A percentile compares a stretch with the other conserved stretches of the same genome.
Conservation (phyloP, 2,113 vertebrate species). For the Ahaetulla prasina region DNA sequence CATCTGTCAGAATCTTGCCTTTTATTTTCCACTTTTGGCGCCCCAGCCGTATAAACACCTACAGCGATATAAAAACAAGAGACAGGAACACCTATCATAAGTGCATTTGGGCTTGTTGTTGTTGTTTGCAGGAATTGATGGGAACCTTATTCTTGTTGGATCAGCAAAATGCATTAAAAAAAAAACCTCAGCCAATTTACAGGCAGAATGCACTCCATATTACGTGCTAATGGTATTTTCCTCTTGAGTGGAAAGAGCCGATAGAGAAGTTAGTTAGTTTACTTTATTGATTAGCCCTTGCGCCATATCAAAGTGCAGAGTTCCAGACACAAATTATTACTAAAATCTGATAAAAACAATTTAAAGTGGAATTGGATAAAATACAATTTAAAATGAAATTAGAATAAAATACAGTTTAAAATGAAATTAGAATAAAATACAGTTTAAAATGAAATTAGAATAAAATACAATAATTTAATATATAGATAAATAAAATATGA, state of each 20-base stretch:
- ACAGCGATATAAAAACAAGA: not conserved
- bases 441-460: too few relatives aligned
- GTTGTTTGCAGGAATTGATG: accelerated
- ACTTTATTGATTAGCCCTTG: too few relatives aligned
- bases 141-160: not conserved
- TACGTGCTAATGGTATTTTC: not conserved
- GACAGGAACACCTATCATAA: not conserved
- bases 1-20: conserved; percentile 86
- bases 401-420: too few relatives aligned
- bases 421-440: too few relatives aligned
- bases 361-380: too few relatives aligned
- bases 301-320: too few relatives aligned
- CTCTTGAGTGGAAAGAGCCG: not conserved
- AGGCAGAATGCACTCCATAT: not conserved
- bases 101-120: accelerated
- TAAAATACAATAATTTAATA: too few relatives aligned
- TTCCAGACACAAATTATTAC: too few relatives aligned
- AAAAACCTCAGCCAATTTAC: not conserved
- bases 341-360: too few relatives aligned
- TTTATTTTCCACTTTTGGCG: conserved; percentile 89
- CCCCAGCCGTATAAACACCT: conserved; percentile 87
- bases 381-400: too few relatives aligned
- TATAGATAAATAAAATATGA: too few relatives aligned
- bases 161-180: not conserved
- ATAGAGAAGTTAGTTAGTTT: not conserved